Conservation (phyloP, 1,140 invertebrate genomes). For the Drosophila varians region DNA sequence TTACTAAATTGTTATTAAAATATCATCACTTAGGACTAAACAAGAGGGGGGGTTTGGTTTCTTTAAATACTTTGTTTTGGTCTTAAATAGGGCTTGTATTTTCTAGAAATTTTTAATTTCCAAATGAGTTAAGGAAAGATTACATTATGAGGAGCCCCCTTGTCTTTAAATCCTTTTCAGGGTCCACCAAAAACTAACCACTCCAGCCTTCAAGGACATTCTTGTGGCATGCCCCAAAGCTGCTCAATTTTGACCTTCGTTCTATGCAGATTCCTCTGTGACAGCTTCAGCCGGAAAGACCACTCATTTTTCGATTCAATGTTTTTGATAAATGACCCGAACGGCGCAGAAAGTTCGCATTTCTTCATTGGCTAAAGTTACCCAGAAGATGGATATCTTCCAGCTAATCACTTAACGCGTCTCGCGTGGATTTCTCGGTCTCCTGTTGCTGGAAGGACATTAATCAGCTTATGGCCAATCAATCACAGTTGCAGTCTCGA, state of each 20-base stretch:
- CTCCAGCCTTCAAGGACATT: slow-evolving; percentile 50
- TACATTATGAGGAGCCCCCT: slow-evolving; percentile 5
- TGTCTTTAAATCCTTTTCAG: slow-evolving; percentile 8
- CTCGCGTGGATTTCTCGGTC: slow-evolving; percentile 4
- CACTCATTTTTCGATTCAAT: slow-evolving; percentile 41
- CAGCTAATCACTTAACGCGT: slow-evolving; percentile 46
- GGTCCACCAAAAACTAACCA: slow-evolving; percentile 38
- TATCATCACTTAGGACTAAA: not conserved
- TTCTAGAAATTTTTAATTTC: not conserved
- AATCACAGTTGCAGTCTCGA: slow-evolving; percentile 53
- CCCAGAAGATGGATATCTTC: slow-evolving; percentile 24
- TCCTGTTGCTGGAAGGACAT: slow-evolving; percentile 20
- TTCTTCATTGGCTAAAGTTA: slow-evolving; percentile 17
- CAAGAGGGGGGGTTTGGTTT: not conserved
- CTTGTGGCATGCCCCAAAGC: slow-evolving; percentile 22
- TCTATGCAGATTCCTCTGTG: slow-evolving; percentile 45
- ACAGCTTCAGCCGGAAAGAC: slow-evolving; percentile 34
- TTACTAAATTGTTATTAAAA: slow-evolving; percentile 1
- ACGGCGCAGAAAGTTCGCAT: slow-evolving; percentile 6
- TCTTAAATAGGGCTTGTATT: too few relatives aligned
- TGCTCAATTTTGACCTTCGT: slow-evolving; percentile 47
- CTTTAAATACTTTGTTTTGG: not conserved
- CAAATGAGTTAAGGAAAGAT: not conserved
- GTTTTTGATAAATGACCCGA: slow-evolving; percentile 47
- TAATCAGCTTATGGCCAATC: slow-evolving; percentile 59